Conservation (phyloP, 30 jellyfish, hydroid and myxozoan genomes). For the Catostylus mosaicus region DNA sequence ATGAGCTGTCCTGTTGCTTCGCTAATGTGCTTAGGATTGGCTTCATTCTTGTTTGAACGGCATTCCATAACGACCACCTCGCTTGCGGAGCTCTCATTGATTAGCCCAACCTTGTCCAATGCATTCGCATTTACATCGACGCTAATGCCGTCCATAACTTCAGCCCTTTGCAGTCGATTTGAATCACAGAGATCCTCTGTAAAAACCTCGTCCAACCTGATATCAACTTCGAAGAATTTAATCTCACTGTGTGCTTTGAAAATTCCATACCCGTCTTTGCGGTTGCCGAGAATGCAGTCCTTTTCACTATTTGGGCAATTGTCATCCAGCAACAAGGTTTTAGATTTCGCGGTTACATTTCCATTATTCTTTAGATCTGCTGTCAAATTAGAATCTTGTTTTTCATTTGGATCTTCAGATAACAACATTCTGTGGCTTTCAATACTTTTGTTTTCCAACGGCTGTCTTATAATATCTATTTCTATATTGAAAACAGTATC, state of each 20-base stretch:
- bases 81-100: not conserved
- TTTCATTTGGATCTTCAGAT: slow-evolving; percentile 11
- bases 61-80: not conserved
- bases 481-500: not conserved
- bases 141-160: not conserved
- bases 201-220: not conserved
- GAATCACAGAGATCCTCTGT: not conserved
- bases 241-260: slow-evolving; percentile 20
- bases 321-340: slow-evolving; percentile 7
- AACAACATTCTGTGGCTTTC: not conserved
- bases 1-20: not conserved
- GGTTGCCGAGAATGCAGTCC: slow-evolving; percentile 22
- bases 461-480: not conserved
- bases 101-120: not conserved
- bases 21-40: not conserved
- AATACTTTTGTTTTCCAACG: not conserved
- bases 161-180: not conserved
- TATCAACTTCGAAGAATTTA: not conserved
- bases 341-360: slow-evolving; percentile 13
- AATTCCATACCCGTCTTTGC: slow-evolving; percentile 33
- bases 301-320: not conserved
- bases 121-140: not conserved
- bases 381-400: slow-evolving; percentile 8
- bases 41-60: not conserved
- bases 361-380: not conserved